Evolutionary conservation across 2,113 vertebrate species (phyloP), one percentile per base, ranked within the genome.

Genomic region (Ptilonorhynchus violaceus): DNA sequence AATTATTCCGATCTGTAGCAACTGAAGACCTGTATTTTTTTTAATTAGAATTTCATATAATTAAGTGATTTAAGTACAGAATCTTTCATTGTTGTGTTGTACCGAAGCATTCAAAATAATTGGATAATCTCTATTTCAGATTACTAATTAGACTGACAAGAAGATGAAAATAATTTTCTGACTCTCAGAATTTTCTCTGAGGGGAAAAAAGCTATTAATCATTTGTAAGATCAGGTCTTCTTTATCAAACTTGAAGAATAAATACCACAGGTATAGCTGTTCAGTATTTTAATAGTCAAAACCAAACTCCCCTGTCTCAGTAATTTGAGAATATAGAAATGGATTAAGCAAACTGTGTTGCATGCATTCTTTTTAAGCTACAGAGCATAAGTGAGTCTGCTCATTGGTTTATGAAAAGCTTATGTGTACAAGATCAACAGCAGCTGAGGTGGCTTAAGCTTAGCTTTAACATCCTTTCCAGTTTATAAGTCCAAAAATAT

Each of bases 51-150:
- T 83, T 59, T 84, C 35, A 13, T 33, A 27, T 14, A 47, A 37
- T 9, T 42, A 31, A 63, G 64, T 81, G 0, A 90, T 50, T 76
- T 92, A 85, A 89, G 31, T 76, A 70, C 9, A 49, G 25, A 74
- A 46, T 17, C 4, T 86, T 94, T 92, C 22, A 44, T 33, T 33
- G 12, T 49, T 91, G 12, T 66, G 86, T 95, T 91, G 18, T 31
- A 75, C 6, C 56, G 60, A 77, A 88, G 24, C 30, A 67, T 85
- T 82, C 35, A 93, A 73, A 70, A 59, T 42, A 86, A 62, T 60
- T 92, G 58, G 53, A 88, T 94, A 66, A 92, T 93, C 88, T 93
- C 79, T 64, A 44, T 85, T 96, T 92, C 42, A 92, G 44, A 81
- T 88, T 92, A 63, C 11, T 77, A 88, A 77, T 66, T 92, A 59